These are phyloP conservation scores for Athalia cordata DNA, from an alignment of 2,888 invertebrate genomes.

Conservation along the genomic window DNA sequence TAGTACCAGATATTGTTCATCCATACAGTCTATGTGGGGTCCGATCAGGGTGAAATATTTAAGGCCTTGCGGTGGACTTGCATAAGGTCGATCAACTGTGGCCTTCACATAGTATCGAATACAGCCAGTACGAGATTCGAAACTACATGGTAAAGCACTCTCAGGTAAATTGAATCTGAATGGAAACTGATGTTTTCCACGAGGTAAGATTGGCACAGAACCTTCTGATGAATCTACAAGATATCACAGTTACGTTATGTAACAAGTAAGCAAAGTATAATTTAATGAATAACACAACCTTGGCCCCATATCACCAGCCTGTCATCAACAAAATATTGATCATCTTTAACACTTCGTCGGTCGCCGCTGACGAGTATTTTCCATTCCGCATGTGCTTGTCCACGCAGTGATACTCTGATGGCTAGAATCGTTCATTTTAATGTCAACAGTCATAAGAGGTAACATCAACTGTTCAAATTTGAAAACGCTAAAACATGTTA, in stretches of 20 bases:
- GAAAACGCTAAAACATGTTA: background rate
- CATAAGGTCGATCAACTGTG: conserved; percentile 85
- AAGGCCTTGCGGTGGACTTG: conserved; percentile 86
- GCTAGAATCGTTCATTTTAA: conserved; percentile 69
- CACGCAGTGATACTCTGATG: conserved; percentile 82
- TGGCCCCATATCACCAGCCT: conserved; percentile 84
- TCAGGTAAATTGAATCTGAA: conserved; percentile 83
- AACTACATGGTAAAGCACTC: conserved; percentile 84
- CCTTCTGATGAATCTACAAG: conserved; percentile 76
- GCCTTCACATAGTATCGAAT: conserved; percentile 84
- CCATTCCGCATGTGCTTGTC: conserved; percentile 86
- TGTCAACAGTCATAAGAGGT: background rate
- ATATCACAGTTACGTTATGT: background rate
- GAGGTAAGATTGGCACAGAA: conserved; percentile 80
- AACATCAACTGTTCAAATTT: background rate
- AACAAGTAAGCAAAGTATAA: background rate
- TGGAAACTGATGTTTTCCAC: conserved; percentile 83
- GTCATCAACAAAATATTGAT: conserved; percentile 86
- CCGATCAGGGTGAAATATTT: conserved; percentile 88
- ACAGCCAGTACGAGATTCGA: conserved; percentile 84
- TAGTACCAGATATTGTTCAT: conserved; percentile 84
- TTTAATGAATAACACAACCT: conserved; percentile 73
- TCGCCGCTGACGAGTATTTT: conserved; percentile 85
- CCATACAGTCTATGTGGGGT: conserved; percentile 88
- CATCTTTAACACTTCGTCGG: conserved; percentile 83